Conservation (phyloP, 2,113 vertebrate genomes). For the Spermophilus dauricus region DNA sequence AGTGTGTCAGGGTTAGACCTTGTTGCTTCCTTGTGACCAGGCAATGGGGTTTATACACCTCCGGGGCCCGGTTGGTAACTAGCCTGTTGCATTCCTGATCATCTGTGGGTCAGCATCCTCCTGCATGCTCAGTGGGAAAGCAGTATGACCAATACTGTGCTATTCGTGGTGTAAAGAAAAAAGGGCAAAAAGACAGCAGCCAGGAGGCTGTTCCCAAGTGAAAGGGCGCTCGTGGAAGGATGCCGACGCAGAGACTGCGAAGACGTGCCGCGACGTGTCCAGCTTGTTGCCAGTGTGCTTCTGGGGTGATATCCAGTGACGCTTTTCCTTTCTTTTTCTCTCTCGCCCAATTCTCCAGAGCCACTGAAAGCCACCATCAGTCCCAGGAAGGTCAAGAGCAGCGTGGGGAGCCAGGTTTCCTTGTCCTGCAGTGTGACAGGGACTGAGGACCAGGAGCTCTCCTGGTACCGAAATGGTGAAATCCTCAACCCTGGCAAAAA, state of each 20-base stretch:
- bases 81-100: neutral
- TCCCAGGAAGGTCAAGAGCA: constrained; percentile 97
- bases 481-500: constrained; percentile 96
- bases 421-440: constrained; percentile 97
- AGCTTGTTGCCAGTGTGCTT: neutral
- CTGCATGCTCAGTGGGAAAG: neutral
- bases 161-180: neutral
- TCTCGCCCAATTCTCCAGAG: constrained; percentile 87
- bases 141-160: neutral
- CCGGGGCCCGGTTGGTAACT: neutral
- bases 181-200: neutral
- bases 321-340: neutral
- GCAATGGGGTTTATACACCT: neutral
- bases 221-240: neutral
- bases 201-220: neutral
- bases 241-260: fast-evolving
- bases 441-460: constrained; percentile 96
- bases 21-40: neutral
- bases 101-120: neutral
- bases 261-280: fast-evolving
- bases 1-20: neutral
- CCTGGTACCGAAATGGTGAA: constrained; percentile 98
- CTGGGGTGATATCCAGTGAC: neutral
- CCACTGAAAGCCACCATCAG: constrained; percentile 97
- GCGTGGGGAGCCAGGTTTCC: constrained; percentile 98